phyloP scores from a whole-genome alignment of 1,140 invertebrate species.

The Heterodera schachtii region DNA sequence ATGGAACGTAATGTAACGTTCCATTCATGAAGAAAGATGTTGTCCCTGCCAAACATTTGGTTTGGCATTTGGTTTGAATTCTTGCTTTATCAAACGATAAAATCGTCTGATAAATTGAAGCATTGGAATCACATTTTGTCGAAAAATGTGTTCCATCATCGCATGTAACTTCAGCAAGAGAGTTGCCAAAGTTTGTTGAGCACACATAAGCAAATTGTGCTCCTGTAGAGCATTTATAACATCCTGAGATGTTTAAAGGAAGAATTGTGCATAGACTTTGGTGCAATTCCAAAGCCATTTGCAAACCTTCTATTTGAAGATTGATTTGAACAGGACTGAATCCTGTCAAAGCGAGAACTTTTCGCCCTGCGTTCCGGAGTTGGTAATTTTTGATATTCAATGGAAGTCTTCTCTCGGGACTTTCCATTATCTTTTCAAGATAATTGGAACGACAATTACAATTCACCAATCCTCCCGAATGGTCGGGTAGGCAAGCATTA shows the following conservation, averaged over 20 bases:
- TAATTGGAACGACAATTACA: not conserved
- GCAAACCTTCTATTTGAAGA: not conserved
- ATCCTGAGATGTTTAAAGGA: not conserved
- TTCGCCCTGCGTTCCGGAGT: not conserved
- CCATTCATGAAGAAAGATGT: no score
- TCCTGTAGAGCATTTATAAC: not conserved
- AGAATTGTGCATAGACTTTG: not conserved
- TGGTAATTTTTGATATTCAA: not conserved
- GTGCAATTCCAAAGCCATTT: not conserved
- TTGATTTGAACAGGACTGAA: not conserved
- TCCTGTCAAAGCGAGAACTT: not conserved
- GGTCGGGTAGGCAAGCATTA: not conserved
- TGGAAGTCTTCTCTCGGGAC: not conserved
- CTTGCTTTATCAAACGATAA: no score
- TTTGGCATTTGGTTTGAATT: no score
- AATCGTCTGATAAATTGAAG: no score
- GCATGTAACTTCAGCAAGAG: not conserved
- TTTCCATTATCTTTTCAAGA: not conserved
- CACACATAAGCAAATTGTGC: not conserved
- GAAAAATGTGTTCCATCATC: slow-evolving; percentile 11
- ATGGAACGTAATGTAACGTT: no score
- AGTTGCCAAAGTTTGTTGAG: not conserved
- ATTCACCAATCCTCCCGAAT: not conserved
- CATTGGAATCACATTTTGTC: not conserved
- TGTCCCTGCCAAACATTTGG: no score